Percentiles rank a stretch among this genome's conserved stretches.
These are phyloP conservation scores for Porites rus DNA, from an alignment of 92 coral and sea anemone species.

Conservation along the genomic window DNA sequence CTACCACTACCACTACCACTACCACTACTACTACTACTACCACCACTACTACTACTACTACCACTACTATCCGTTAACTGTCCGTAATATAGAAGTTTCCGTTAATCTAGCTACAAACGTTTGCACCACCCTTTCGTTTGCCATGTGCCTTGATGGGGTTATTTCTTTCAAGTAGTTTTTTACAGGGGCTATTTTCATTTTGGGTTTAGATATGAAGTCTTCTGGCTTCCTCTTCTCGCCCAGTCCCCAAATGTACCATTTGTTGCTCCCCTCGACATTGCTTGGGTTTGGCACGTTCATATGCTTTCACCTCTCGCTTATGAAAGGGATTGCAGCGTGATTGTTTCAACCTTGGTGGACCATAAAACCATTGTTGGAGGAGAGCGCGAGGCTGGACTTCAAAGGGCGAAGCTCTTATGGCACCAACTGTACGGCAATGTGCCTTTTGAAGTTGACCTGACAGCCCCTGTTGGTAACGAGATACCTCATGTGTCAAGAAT, in stretches of 20 bases:
- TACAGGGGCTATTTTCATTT: too few species aligned
- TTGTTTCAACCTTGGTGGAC: constrained; percentile 42
- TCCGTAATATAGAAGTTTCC: too few species aligned
- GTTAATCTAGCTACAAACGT: too few species aligned
- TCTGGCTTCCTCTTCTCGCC: constrained; percentile 67
- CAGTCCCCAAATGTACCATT: neutral
- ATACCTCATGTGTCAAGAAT: constrained; percentile 19
- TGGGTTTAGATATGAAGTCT: too few species aligned
- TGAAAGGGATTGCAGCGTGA: constrained; percentile 59
- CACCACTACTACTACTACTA: too few species aligned
- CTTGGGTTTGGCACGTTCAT: constrained; percentile 73
- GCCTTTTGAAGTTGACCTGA: constrained; percentile 49
- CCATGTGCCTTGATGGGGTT: too few species aligned
- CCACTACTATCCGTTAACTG: too few species aligned
- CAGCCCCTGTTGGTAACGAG: neutral
- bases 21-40: too few species aligned
- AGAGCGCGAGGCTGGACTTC: neutral
- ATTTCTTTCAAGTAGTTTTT: too few species aligned
- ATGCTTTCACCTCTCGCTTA: constrained; percentile 70
- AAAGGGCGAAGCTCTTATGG: constrained; percentile 29
- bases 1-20: too few species aligned
- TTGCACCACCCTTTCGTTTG: too few species aligned
- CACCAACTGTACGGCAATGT: constrained; percentile 23
- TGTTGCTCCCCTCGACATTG: constrained; percentile 75
- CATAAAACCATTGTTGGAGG: neutral